Evolutionary conservation across 1,140 invertebrate species (phyloP).

Genomic region (Lepidurus couesii): DNA sequence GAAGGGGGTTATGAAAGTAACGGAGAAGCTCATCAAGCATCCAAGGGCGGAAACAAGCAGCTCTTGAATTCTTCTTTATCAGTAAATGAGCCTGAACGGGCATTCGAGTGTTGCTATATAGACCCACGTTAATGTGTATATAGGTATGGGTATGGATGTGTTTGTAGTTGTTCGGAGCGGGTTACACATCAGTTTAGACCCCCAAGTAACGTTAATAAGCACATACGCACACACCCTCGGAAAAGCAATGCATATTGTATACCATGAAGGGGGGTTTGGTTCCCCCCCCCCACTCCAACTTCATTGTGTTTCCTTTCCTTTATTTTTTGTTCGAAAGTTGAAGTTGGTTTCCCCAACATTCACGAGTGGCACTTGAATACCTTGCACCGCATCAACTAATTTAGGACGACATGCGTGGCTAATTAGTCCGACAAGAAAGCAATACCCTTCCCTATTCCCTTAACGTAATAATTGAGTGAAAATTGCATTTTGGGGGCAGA

Average conservation of each 20-base stretch:
- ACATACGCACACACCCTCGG: neutral
- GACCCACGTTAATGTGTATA: neutral
- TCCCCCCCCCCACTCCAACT: too few relatives aligned
- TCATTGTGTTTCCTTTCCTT: neutral
- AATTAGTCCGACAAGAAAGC: neutral
- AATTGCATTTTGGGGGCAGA: too few relatives aligned
- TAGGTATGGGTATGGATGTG: neutral
- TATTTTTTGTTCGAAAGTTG: neutral
- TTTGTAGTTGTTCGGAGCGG: neutral
- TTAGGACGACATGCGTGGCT: neutral
- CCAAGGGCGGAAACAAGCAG: constrained; percentile 12
- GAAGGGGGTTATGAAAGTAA: neutral
- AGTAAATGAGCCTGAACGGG: neutral
- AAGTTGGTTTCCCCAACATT: neutral
- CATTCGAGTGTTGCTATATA: neutral
- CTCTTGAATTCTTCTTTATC: constrained; percentile 2
- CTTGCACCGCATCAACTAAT: neutral
- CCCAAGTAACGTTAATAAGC: constrained; percentile 10
- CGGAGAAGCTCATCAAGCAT: constrained; percentile 12
- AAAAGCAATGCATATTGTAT: neutral
- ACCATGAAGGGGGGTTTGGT: neutral
- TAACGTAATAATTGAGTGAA: neutral
- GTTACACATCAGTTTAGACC: neutral
- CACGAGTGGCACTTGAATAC: neutral
- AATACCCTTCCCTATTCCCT: neutral